Conservation (phyloP, 2,797 vertebrate species). For the Carcharodon carcharias region DNA sequence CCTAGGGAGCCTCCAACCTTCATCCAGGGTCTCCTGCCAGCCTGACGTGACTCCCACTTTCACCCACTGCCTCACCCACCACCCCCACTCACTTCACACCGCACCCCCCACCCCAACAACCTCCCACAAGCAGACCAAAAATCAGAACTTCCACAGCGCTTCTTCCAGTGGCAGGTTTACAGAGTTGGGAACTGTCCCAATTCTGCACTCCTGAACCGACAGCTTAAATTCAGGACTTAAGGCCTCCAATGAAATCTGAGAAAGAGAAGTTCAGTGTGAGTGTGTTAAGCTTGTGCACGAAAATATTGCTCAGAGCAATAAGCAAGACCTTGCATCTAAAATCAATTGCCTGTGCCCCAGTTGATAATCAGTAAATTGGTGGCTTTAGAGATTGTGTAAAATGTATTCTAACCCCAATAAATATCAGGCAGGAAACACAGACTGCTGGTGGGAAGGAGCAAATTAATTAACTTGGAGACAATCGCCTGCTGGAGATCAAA, state of each 20-base stretch:
- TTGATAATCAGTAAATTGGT: background rate
- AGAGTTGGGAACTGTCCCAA: no score
- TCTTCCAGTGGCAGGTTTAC: no score
- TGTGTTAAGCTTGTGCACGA: background rate
- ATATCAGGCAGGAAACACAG: background rate
- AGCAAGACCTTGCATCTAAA: background rate
- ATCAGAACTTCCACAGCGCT: no score
- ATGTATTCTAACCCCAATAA: background rate
- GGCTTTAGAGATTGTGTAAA: background rate
- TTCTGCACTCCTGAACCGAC: no score
- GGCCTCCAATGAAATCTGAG: background rate
- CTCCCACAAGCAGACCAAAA: no score
- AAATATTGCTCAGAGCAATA: background rate
- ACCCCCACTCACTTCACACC: no score
- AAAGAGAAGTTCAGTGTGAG: background rate
- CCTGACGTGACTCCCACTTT: no score
- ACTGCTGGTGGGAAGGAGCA: background rate
- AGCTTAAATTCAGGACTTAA: background rate
- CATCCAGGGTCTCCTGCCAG: no score
- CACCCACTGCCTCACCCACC: no score
- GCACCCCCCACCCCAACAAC: no score
- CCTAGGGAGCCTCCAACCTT: no score
- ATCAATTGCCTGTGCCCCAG: background rate
- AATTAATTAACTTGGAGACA: background rate
- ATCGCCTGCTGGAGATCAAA: background rate